Evolutionary conservation across 2,113 vertebrate species (phyloP).

Genomic region (Aegotheles bennettii): DNA sequence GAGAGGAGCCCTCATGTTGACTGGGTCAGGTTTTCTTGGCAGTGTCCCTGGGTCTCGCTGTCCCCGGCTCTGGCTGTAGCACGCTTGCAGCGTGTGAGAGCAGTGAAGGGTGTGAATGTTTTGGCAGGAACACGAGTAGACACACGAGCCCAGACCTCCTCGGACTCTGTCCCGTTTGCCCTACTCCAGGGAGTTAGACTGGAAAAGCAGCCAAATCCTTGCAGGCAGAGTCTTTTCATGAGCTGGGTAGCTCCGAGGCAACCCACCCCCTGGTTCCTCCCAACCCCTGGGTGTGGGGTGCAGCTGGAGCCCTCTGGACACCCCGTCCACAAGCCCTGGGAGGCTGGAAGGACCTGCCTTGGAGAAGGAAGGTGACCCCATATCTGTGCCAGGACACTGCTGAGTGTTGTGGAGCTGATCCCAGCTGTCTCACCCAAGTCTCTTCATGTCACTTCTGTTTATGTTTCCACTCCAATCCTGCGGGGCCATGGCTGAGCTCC

Average conservation of each 20-base stretch:
- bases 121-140: not conserved
- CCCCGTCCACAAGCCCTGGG: not conserved
- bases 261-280: not conserved
- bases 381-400: not conserved
- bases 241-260: not conserved
- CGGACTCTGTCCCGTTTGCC: not conserved
- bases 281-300: not conserved
- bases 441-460: accelerated
- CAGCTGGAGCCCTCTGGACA: not conserved
- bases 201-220: not conserved
- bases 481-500: not conserved
- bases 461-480: not conserved
- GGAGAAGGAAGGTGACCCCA: not conserved
- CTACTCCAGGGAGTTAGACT: not conserved
- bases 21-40: not conserved
- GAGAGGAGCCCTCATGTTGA: not conserved
- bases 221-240: not conserved
- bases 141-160: not conserved
- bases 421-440: not conserved
- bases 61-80: not conserved
- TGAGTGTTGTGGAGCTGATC: not conserved
- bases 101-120: not conserved
- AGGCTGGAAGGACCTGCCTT: not conserved
- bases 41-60: accelerated
- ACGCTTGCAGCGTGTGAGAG: not conserved